Base-by-base conservation (phyloP, 2,797 vertebrate genomes). In the Carapus acus region DNA sequence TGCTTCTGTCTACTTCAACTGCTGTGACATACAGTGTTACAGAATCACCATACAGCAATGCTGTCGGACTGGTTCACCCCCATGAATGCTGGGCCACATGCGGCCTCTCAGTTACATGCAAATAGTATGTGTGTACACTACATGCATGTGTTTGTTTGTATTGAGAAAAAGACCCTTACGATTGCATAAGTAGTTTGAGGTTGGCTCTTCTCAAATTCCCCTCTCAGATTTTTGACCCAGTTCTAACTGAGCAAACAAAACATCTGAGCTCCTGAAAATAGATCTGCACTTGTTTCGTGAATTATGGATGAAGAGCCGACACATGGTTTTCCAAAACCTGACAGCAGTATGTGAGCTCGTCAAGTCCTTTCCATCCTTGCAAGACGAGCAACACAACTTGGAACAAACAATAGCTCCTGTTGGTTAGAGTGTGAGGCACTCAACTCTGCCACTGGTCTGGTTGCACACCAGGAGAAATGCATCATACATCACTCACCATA, bases 211-310 rank as follows among this genome's bases (percentile, higher is more conserved):
- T 36, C 4, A 36, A 36, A 36, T 36, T n/a, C 31, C 14, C 14
- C 39, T 68, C 65, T 68, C 7, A 43, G 40, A 65, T 73, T 65
- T 77, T 7, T 3, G 73, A 74, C 78, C 76, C 58, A 83, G 52
- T 79, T 84, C n/a, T 74, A 41, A 56, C 54, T 59, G 40, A 22
- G 60, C 17, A 69, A 68, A 65, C 57, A 40, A 43, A 66, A 60
- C 62, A 49, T 54, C 65, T 58, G 29, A 62, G 58, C 59, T 74
- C 71, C 71, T 19, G 31, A 54, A 80, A 83, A 83, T 79, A 80
- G 74, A 76, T 56, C 56, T 69, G 64, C 60, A 74, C 65, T 73
- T 43, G 57, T 77, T 78, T 75, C 58, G 82, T 81, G 62, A 39
- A 81, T 79, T 70, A 82, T 84, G 54, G 67, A 83, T 79, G 65